phyloP scores from a whole-genome alignment of 2,113 vertebrate genomes.

The Saiga tatarica region DNA sequence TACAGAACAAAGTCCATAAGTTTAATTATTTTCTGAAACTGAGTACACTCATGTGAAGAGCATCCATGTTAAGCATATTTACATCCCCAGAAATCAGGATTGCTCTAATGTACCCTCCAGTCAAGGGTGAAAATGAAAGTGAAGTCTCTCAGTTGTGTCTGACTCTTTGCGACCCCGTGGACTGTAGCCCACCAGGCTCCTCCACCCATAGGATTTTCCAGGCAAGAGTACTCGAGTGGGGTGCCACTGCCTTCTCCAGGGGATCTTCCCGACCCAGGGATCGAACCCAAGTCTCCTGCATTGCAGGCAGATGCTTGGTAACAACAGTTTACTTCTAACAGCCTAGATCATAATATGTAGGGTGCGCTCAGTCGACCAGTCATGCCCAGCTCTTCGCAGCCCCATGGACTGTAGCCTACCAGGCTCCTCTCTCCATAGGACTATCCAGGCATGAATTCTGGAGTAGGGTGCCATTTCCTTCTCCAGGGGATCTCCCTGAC shows the following conservation, averaged over 20 bases:
- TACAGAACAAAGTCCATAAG: background rate
- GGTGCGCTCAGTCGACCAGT: fast-evolving
- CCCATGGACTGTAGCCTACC: background rate
- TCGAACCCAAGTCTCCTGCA: too few species aligned
- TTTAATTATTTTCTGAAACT: background rate
- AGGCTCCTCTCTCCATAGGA: background rate
- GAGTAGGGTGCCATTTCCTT: background rate
- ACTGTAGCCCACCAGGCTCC: too few species aligned
- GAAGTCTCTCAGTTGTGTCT: too few species aligned
- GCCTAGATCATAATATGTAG: background rate
- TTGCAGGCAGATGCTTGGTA: background rate
- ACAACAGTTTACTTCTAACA: background rate
- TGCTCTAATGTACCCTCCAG: too few species aligned
- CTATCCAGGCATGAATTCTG: background rate
- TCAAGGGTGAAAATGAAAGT: background rate
- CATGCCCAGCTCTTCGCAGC: background rate
- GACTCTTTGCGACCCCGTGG: too few species aligned
- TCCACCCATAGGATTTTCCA: too few species aligned
- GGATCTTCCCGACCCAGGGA: too few species aligned
- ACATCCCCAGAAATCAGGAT: background rate
- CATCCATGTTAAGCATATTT: fast-evolving
- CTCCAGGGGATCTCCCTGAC: background rate
- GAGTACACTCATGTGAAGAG: background rate
- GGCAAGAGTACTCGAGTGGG: too few species aligned
- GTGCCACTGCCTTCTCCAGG: too few species aligned